Evolutionary conservation across 64 coral and sea anemone genomes (phyloP).

Genomic region (Montipora efflorescens): DNA sequence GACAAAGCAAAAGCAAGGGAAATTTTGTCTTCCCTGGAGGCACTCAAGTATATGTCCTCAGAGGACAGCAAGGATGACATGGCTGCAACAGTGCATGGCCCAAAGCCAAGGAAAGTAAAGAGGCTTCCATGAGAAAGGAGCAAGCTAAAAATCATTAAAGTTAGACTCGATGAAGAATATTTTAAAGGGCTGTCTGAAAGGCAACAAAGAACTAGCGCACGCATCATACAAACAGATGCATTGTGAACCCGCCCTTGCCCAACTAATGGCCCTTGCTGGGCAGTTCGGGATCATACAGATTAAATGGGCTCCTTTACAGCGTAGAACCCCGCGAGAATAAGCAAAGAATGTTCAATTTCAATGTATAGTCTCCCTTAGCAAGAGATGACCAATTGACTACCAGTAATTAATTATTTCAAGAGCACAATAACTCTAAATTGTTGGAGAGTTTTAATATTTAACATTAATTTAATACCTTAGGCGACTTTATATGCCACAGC

Average conservation of each 20-base stretch:
- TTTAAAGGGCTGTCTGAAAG: not conserved
- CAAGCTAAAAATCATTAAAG: not conserved
- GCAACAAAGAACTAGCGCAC: not conserved
- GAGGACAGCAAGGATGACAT: constrained; percentile 7
- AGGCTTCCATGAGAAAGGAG: not conserved
- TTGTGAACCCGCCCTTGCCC: not conserved
- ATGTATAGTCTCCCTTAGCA: no score
- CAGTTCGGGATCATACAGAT: not conserved
- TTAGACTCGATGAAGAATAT: not conserved
- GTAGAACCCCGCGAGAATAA: not conserved
- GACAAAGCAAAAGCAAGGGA: constrained; percentile 22
- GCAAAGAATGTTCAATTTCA: not conserved
- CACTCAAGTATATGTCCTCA: constrained; percentile 1
- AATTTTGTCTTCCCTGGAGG: not conserved
- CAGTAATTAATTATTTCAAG: not conserved
- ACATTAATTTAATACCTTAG: not conserved
- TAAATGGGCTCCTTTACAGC: not conserved
- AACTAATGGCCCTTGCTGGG: not conserved
- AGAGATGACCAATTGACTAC: not conserved
- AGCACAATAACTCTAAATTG: not conserved
- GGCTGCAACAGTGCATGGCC: not conserved
- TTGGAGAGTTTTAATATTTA: not conserved
- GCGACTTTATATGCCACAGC: not conserved
- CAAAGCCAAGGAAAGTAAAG: not conserved
- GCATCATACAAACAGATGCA: not conserved